Evolutionary conservation across 2,888 invertebrate genomes (phyloP).

Genomic region (Lasioglossum morio): DNA sequence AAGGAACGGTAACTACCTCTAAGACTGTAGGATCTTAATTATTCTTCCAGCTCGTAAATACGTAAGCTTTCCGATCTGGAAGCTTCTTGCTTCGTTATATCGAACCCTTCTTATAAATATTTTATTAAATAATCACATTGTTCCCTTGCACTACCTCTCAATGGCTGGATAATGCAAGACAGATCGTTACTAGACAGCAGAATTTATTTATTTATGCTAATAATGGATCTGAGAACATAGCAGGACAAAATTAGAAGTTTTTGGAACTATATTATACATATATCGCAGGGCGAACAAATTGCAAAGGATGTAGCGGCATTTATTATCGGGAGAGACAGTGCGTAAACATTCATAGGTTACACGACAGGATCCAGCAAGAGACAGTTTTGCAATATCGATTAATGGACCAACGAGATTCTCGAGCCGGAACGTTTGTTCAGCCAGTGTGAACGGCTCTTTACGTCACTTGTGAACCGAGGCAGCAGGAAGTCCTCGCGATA

Average conservation of each 20-base stretch:
- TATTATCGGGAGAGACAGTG: neutral
- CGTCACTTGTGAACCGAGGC: constrained; percentile 13
- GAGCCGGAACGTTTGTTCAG: neutral
- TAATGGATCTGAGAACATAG: neutral
- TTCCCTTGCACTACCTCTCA: neutral
- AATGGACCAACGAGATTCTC: neutral
- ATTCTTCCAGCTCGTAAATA: neutral
- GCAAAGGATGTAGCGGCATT: neutral
- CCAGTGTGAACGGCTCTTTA: constrained; percentile 41
- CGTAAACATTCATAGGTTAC: neutral
- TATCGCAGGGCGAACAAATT: neutral
- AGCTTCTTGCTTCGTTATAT: neutral
- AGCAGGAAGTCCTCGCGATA: constrained; percentile 60
- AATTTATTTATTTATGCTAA: neutral
- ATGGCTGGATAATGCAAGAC: neutral
- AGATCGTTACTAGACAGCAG: neutral
- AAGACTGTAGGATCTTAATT: neutral
- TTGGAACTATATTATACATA: too few relatives aligned
- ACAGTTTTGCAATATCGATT: neutral
- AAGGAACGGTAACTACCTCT: neutral
- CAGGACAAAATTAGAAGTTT: neutral
- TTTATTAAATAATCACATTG: neutral
- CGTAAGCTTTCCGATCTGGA: neutral
- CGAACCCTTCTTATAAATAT: neutral
- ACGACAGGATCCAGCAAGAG: neutral